These are phyloP conservation scores for Ctena decussata DNA, from an alignment of 2,888 invertebrate species.

Conservation along the genomic window DNA sequence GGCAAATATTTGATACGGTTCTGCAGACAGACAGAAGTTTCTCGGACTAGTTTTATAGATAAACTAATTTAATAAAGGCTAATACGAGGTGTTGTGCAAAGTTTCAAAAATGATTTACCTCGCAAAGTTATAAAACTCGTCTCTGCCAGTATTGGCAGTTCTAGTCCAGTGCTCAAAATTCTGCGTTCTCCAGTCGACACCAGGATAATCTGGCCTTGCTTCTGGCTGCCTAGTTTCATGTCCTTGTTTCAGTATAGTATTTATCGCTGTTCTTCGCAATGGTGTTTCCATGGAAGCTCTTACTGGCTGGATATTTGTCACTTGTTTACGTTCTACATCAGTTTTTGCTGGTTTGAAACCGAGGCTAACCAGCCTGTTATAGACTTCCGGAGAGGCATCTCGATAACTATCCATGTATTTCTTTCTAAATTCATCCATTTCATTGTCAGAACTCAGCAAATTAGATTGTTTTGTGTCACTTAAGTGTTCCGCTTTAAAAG, in stretches of 20 bases:
- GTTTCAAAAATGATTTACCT: neutral
- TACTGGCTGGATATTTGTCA: too few relatives aligned
- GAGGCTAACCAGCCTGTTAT: constrained; percentile 51
- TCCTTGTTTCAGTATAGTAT: too few relatives aligned
- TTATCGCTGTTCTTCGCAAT: too few relatives aligned
- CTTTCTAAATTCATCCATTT: constrained; percentile 2
- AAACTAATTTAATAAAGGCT: too few relatives aligned
- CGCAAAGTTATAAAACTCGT: neutral
- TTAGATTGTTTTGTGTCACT: too few relatives aligned
- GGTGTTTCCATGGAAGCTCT: too few relatives aligned
- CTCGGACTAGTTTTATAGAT: too few relatives aligned
- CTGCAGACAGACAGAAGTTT: too few relatives aligned
- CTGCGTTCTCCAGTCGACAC: constrained; percentile 43
- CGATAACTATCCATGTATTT: constrained; percentile 7
- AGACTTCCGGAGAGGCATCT: constrained; percentile 30
- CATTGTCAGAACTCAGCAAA: neutral
- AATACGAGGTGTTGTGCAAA: too few relatives aligned
- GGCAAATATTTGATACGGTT: too few relatives aligned
- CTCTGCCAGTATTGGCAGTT: constrained; percentile 15
- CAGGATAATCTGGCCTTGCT: neutral
- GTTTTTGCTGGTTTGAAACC: constrained; percentile 46
- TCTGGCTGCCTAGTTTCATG: too few relatives aligned
- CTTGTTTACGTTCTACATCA: neutral
- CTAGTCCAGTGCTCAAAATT: constrained; percentile 49
- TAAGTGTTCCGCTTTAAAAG: too few relatives aligned